phyloP scores from a whole-genome alignment of 2,113 vertebrate genomes.

The Delphinapterus leucas region DNA sequence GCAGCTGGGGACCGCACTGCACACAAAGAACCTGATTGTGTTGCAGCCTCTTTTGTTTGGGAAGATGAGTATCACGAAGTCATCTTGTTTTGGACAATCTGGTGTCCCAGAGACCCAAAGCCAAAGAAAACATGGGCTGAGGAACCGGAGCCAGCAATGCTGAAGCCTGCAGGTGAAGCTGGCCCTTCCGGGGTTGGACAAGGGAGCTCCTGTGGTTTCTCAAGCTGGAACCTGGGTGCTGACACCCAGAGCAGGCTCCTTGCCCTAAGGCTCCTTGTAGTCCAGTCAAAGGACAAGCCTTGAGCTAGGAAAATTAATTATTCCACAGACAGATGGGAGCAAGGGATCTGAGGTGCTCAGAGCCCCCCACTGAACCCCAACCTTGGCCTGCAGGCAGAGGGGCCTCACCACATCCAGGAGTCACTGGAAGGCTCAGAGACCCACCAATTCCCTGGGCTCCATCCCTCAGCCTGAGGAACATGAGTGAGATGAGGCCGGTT shows the following conservation, averaged over 20 bases:
- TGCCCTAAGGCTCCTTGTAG: neutral
- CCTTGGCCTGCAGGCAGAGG: neutral
- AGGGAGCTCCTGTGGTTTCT: neutral
- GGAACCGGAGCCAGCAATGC: neutral
- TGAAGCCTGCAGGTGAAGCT: slow-evolving; percentile 37
- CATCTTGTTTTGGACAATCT: slow-evolving; percentile 58
- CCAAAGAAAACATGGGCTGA: slow-evolving; percentile 55
- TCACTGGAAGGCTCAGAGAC: neutral
- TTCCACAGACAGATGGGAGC: neutral
- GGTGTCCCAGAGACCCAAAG: slow-evolving; percentile 46
- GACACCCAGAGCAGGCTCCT: neutral
- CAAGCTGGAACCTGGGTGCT: neutral
- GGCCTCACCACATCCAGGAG: neutral
- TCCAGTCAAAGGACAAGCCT: neutral
- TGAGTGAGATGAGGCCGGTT: neutral
- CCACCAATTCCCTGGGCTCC: neutral
- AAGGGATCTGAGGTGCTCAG: neutral
- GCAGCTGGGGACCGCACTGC: neutral
- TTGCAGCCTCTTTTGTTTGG: slow-evolving; percentile 45
- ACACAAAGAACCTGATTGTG: slow-evolving; percentile 53
- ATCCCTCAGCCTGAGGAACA: neutral
- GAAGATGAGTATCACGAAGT: slow-evolving; percentile 50
- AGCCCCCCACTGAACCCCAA: fast-evolving
- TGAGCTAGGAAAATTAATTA: neutral
- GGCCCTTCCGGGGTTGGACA: neutral